Conservation (phyloP, 2,888 invertebrate genomes). For the Dastarcus helophoroides region DNA sequence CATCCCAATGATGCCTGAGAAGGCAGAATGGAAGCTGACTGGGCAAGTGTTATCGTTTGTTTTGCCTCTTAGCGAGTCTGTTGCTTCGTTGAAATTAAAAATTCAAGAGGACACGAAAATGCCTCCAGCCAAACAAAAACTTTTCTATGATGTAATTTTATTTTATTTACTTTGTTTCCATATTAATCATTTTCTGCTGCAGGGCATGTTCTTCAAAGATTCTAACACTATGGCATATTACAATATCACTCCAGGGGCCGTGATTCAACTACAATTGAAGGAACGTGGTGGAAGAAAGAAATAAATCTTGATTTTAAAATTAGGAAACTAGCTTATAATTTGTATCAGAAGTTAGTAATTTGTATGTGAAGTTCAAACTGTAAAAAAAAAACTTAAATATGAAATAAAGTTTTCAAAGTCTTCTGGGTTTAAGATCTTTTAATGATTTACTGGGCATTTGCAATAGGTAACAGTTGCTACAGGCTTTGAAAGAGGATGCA, state of each 20-base stretch:
- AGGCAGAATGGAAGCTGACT: constrained; percentile 89
- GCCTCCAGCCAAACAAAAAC: constrained; percentile 95
- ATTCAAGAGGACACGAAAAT: constrained; percentile 79
- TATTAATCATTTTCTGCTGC: constrained; percentile 34
- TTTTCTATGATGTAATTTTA: constrained; percentile 72
- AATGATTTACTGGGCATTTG: no score
- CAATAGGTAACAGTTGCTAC: no score
- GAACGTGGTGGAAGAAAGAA: constrained; percentile 97
- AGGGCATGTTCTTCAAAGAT: constrained; percentile 98
- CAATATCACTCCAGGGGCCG: constrained; percentile 76
- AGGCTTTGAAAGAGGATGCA: no score
- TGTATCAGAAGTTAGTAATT: no score
- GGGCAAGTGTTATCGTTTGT: constrained; percentile 77
- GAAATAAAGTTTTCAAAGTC: no score
- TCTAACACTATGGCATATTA: constrained; percentile 90
- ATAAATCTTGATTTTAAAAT: constrained; percentile 42
- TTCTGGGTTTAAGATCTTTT: no score
- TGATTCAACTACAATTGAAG: constrained; percentile 83
- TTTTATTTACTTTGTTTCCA: no score
- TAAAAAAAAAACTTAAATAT: no score
- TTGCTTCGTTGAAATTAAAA: constrained; percentile 79
- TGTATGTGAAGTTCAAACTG: no score
- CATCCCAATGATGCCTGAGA: constrained; percentile 75
- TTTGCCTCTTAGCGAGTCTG: constrained; percentile 63
- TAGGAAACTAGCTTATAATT: no score